Base-by-base conservation (phyloP, 1,140 invertebrate genomes). In the Tachypleus tridentatus region DNA sequence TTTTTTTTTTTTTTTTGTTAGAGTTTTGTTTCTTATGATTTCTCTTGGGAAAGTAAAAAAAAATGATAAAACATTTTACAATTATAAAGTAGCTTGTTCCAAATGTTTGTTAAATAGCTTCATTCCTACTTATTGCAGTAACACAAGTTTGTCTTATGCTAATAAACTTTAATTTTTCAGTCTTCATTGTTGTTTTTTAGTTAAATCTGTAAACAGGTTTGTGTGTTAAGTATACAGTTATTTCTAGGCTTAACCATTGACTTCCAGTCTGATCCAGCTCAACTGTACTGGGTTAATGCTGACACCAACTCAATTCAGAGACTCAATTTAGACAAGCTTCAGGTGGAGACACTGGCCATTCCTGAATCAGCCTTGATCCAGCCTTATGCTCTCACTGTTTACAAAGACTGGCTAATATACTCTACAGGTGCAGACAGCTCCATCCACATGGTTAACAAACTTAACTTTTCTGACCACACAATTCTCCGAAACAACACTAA, bases 211-310 rank as follows among this genome's bases (percentile, higher is more conserved):
- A 29, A 29, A 29, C 29, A 29, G 29, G 29, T 29, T 29, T 29
- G 29, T 29, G 0, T 29, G 29, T 29, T 29, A 29, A 29, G 29
- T 29, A 64, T 52, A 51, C 68, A 56, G 73, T 73, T 69, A 51
- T 8, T 70, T 74, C 63, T 72, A 82, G 85, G 83, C 75, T 76
- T 86, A 71, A 77, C 76, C 3, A 78, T 86, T 69, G 87, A 90
- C 75, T 75, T 81, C 62, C 78, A 81, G 61, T 75, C 76, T 29
- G 51, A 61, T n/a, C 53, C 49, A 0, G 73, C 81, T 51, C 78
- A 83, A 7, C 73, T 91, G 51, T 92, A 89, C 76, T 92, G 86
- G 83, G 69, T 77, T 29, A 79, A 80, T 68, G 67, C 64, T 49
- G 73, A 73, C 5, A 74, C 72, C 4, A 67, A 71, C 49, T 71